Base-by-base conservation (phyloP, 2,113 vertebrate genomes). In the Tachycineta bicolor region DNA sequence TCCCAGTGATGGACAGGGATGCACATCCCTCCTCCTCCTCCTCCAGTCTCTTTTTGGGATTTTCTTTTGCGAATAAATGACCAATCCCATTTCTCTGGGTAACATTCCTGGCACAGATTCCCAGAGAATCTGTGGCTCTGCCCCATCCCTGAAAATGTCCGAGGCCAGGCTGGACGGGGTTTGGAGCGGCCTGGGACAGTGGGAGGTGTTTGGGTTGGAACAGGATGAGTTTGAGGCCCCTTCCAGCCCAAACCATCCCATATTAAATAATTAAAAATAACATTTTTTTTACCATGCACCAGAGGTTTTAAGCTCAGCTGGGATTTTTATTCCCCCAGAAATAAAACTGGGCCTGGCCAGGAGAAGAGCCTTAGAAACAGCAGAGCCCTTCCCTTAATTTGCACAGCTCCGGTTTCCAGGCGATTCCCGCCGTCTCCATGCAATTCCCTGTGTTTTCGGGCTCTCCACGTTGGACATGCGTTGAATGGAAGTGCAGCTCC, bases 401-500 rank as follows among this genome's bases (percentile, higher is more conserved):
- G 46, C n/a, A 4, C 3, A 4, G 18, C 74, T 65, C 67, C n/a
- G 21, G 2, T 75, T 91, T 44, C 24, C 58, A 37, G 47, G 43
- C 55, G 5, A 47, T 50, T 63, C 53, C 10, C 56, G 47, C 62
- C 25, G 5, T 41, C 56, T n/a, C 64, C 49, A 7, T 6, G 4
- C 11, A 52, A 2, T 60, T 55, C 49, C 59, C 26, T 28, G 37
- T 63, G 47, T 44, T n/a, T 60, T 53, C 10, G 13, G 5, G 5
- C 69, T 56, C 46, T 14, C 59, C 1, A 0, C 10, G 23, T 24
- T 50, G 58, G 58, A 10, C 23, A 3, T 1, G 0, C 2, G 2
- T 11, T 8, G 52, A 5, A 10, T 29, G 14, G 34, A 71, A 12
- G 31, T 26, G 59, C 49, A 64, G 31, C 69, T 13, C 62, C 2